Base-by-base conservation (phyloP, 2,113 vertebrate species). In the Protomyctophum bolini region DNA sequence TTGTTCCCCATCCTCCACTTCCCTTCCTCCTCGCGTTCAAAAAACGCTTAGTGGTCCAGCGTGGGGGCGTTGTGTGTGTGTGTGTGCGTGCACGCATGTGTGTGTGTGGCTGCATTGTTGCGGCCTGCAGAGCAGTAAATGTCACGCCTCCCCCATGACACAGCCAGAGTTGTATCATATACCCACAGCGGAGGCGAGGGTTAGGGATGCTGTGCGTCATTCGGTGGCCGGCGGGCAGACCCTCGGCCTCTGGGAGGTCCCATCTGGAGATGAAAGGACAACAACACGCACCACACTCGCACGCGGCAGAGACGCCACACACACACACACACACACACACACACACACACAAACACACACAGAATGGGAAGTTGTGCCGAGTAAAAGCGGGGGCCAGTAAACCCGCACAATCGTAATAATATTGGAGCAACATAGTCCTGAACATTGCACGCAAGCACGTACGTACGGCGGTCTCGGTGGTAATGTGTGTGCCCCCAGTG, bases 211-310 rank as follows among this genome's bases (percentile, higher is more conserved):
- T 70, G 50, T 78, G 70, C 74, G 72, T 85, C 72, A 85, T 82
- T 80, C 68, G 45, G 59, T 48, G 63, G 58, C 65, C 15, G 48
- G 70, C 49, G 1, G 54, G 73, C 68, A 68, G 77, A 63, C 68
- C 21, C 66, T 84, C 72, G 64, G 66, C 33, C 52, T n/a, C 59
- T 77, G 81, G 79, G 81, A 86, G 75, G 77, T 78, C 75, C 72
- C 3, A 41, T 61, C 63, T 74, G 72, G 61, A 70, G 74, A 83
- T 59, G 67, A 76, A 62, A 59, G 28, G 33, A 41, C 33, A 41
- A 41, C 33, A 14, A 63, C 10, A 12, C 58, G 12, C 60, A 70
- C 49, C 33, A 41, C 33, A 6, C n/a, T n/a, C n/a, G 33, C 33
- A 33, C 33, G 33, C 33, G n/a, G 4, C 33, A 33, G 2, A 33